Evolutionary conservation across 2,113 vertebrate species (phyloP).

Genomic region (Ceyx margarethae): DNA sequence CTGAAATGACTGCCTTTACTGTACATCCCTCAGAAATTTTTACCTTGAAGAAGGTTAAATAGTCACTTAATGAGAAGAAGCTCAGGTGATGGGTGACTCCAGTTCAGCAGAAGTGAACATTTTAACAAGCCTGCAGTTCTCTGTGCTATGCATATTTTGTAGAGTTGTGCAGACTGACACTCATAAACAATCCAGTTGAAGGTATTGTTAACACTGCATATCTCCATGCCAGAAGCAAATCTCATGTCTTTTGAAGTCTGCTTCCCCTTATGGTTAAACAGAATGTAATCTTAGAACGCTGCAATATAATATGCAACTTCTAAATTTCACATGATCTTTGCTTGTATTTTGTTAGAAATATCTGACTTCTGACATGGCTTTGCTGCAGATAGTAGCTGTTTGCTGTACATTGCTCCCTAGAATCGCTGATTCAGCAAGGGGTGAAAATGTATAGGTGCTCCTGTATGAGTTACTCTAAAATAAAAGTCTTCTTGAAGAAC

Average conservation of each 20-base stretch:
- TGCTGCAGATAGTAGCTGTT: neutral
- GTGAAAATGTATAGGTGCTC: neutral
- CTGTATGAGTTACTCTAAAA: too few relatives aligned
- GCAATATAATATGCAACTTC: neutral
- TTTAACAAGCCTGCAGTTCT: neutral
- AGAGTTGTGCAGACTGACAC: neutral
- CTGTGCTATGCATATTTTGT: neutral
- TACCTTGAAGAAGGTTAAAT: neutral
- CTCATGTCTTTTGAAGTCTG: neutral
- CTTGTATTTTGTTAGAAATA: neutral
- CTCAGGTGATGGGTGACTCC: neutral
- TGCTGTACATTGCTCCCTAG: neutral
- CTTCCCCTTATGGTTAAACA: neutral
- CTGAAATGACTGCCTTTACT: neutral
- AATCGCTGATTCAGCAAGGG: neutral
- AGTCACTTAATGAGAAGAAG: neutral
- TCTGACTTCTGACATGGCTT: neutral
- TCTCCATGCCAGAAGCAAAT: neutral
- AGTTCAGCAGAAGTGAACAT: neutral
- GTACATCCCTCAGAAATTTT: neutral
- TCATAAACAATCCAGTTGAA: neutral
- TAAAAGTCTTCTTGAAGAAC: neutral
- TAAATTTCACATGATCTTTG: neutral
- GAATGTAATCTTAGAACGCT: neutral
- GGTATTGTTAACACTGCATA: neutral